Percentiles rank a stretch among this genome's conserved stretches.
Conservation (phyloP, 2,113 vertebrate genomes). For the Dolichotis patagonum region DNA sequence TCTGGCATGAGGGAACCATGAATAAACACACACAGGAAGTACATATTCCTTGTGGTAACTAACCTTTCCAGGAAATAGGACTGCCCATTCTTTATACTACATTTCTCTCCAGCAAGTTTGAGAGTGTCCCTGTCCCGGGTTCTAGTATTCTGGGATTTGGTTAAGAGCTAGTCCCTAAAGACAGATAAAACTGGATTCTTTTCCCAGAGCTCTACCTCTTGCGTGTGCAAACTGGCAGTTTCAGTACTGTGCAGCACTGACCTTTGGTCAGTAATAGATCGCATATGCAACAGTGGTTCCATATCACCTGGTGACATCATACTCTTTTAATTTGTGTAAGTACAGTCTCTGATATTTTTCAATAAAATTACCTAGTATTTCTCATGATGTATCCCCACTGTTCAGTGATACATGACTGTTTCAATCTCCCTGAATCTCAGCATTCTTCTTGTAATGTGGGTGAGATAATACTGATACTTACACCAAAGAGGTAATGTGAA, state of each 20-base stretch:
- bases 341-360: background rate
- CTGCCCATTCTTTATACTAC: background rate
- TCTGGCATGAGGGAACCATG: background rate
- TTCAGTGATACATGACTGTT: background rate
- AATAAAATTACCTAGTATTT: background rate
- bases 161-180: background rate
- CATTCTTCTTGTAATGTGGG: background rate
- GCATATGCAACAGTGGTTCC: background rate
- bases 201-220: background rate
- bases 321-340: background rate
- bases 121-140: background rate
- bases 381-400: background rate
- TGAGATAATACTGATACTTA: background rate
- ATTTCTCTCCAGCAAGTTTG: background rate
- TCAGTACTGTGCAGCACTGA: no score
- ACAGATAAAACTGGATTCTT: background rate
- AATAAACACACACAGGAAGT: background rate
- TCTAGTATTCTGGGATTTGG: background rate
- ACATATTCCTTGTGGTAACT: background rate
- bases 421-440: background rate
- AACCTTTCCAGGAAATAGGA: background rate
- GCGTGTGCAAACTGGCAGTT: background rate
- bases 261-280: background rate
- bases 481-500: background rate
- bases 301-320: background rate